A percentile compares a stretch with the other conserved stretches of the same genome.
Conservation (phyloP, 2,888 invertebrate species). For the Sepioteuthis lessoniana region DNA sequence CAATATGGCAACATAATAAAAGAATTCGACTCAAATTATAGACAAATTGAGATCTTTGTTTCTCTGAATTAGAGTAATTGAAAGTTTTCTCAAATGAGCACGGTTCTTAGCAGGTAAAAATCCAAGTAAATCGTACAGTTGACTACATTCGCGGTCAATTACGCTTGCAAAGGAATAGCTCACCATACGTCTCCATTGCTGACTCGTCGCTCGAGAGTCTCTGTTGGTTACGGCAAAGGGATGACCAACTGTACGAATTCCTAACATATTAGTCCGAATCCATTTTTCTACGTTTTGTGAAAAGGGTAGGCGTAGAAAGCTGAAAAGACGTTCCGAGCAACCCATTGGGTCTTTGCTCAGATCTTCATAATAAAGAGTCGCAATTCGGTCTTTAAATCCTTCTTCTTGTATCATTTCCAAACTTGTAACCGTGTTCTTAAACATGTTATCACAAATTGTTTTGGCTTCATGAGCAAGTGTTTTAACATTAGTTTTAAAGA, state of each 20-base stretch:
- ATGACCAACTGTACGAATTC: not conserved
- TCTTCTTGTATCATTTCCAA: not conserved
- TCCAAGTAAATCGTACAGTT: not conserved
- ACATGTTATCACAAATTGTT: not conserved
- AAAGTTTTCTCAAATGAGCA: not conserved
- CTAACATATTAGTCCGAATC: slow-evolving; percentile 34
- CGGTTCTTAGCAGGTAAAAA: not conserved
- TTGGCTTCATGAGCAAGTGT: not conserved
- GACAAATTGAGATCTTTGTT: not conserved
- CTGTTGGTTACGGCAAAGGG: not conserved
- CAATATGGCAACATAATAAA: not conserved
- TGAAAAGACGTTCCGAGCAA: not conserved
- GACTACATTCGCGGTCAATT: not conserved
- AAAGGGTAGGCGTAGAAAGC: slow-evolving; percentile 37
- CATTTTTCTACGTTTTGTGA: slow-evolving; percentile 6
- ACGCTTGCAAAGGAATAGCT: not conserved
- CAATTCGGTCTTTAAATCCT: not conserved
- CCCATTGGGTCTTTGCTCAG: not conserved
- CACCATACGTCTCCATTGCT: not conserved
- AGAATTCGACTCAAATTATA: not conserved
- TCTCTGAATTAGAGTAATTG: not conserved
- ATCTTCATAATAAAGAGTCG: slow-evolving; percentile 42
- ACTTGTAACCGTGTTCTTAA: not conserved
- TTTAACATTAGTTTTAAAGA: not conserved
- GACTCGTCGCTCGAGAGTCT: not conserved